These are phyloP conservation scores for Hippocampus zosterae DNA, from an alignment of 2,113 vertebrate genomes.

Conservation along the genomic window DNA sequence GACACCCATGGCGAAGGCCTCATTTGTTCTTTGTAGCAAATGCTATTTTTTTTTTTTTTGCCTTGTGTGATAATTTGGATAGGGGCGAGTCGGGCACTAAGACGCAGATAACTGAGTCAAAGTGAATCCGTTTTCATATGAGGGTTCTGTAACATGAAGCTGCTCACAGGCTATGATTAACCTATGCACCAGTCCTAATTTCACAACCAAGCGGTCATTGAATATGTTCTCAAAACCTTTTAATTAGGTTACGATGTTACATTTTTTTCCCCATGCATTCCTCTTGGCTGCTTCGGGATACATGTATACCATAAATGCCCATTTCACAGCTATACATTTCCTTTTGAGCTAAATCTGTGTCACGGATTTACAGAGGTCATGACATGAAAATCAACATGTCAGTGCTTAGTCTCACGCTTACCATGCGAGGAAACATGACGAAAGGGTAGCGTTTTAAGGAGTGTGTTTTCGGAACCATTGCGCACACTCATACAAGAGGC, in stretches of 20 bases:
- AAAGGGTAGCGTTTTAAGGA: not conserved
- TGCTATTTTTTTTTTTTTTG: slow-evolving; percentile 20
- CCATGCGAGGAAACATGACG: slow-evolving; percentile 1
- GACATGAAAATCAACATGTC: slow-evolving; percentile 25
- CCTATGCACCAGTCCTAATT: slow-evolving; percentile 68
- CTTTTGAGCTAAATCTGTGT: slow-evolving; percentile 47
- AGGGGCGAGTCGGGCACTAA: slow-evolving; percentile 1
- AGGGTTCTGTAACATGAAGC: slow-evolving; percentile 61
- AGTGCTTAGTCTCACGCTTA: slow-evolving; percentile 1
- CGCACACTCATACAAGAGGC: too few relatives aligned
- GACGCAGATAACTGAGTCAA: slow-evolving; percentile 70
- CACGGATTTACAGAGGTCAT: slow-evolving; percentile 47
- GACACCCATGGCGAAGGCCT: slow-evolving; percentile 37
- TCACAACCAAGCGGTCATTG: slow-evolving; percentile 62
- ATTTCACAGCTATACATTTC: slow-evolving; percentile 45
- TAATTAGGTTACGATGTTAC: slow-evolving; percentile 75
- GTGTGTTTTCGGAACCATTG: not conserved
- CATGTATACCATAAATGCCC: slow-evolving; percentile 48
- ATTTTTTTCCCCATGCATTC: slow-evolving; percentile 33
- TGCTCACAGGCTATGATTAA: slow-evolving; percentile 78
- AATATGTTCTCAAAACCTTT: slow-evolving; percentile 64
- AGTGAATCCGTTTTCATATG: slow-evolving; percentile 67
- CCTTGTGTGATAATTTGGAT: slow-evolving; percentile 38
- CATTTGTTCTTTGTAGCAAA: slow-evolving; percentile 24
- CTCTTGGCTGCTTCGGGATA: slow-evolving; percentile 58